These are phyloP conservation scores for Trichonephila clavipes DNA, from an alignment of 1,140 invertebrate species.

Conservation along the genomic window DNA sequence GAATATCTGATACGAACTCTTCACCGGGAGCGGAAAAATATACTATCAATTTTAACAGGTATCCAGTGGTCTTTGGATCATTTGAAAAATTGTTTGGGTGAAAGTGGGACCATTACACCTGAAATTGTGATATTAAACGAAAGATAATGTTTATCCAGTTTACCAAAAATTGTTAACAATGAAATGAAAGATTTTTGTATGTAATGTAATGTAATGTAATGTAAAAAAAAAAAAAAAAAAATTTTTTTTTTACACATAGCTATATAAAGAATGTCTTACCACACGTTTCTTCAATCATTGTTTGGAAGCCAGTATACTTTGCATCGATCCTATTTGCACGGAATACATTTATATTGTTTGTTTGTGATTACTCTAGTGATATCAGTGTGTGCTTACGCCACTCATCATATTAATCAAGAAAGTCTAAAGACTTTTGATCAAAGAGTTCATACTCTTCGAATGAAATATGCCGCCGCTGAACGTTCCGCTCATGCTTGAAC, in stretches of 20 bases:
- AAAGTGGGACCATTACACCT: background rate
- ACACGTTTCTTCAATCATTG: background rate
- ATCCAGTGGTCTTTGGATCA: background rate
- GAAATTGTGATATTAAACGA: background rate
- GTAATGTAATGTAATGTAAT: background rate
- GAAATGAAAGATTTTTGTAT: too few species aligned
- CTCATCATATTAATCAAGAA: background rate
- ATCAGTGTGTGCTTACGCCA: background rate
- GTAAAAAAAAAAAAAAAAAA: too few species aligned
- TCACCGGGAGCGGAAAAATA: background rate
- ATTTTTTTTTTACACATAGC: too few species aligned
- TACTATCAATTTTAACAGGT: background rate
- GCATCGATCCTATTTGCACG: conserved; percentile 2
- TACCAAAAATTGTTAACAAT: too few species aligned
- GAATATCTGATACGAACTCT: background rate
- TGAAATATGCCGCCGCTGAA: conserved; percentile 15
- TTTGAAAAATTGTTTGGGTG: background rate
- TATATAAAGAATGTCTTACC: background rate
- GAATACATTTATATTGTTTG: conserved; percentile 41
- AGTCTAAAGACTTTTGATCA: background rate
- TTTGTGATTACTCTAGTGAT: conserved; percentile 1
- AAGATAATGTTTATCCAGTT: background rate
- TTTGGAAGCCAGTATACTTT: background rate
- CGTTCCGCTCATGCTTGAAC: background rate
- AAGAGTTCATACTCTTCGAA: background rate